Conservation (phyloP, 2,113 vertebrate species). For the Callipepla squamata region DNA sequence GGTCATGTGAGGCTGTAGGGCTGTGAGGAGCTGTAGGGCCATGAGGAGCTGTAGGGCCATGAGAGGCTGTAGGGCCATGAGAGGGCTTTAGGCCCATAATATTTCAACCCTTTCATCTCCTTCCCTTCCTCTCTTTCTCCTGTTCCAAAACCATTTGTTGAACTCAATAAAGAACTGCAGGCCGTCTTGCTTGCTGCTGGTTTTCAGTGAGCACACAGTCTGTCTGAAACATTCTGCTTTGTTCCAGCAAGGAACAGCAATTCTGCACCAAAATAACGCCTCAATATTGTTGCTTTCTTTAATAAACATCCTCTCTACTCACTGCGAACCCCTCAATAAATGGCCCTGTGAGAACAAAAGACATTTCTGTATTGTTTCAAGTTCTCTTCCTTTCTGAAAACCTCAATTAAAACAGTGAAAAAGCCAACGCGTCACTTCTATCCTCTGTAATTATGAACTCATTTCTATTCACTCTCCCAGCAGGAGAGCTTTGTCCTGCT, state of each 20-base stretch:
- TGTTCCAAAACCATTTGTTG: not conserved
- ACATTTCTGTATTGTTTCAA: constrained; percentile 65
- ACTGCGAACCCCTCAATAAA: constrained; percentile 6
- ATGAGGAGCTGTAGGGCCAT: no score
- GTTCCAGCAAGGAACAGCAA: not conserved
- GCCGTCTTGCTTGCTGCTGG: not conserved
- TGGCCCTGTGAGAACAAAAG: constrained; percentile 62
- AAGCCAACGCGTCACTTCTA: constrained; percentile 5
- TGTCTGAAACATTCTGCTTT: not conserved
- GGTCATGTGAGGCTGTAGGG: no score
- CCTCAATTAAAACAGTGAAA: constrained; percentile 47
- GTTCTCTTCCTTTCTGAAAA: constrained; percentile 59
- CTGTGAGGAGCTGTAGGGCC: no score
- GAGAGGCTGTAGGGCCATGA: no score
- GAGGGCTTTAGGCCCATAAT: no score
- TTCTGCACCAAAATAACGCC: not conserved
- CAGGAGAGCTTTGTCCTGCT: constrained; percentile 38
- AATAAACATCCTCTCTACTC: constrained; percentile 65
- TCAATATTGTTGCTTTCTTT: constrained; percentile 44
- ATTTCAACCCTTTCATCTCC: not conserved
- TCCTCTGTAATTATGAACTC: constrained; percentile 58
- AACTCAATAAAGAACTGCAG: not conserved
- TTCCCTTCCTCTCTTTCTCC: not conserved
- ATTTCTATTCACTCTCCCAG: constrained; percentile 45
- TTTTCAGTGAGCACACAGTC: not conserved